These are phyloP conservation scores for Heloderma charlesbogerti DNA, from an alignment of 2,113 vertebrate genomes.

Conservation along the genomic window DNA sequence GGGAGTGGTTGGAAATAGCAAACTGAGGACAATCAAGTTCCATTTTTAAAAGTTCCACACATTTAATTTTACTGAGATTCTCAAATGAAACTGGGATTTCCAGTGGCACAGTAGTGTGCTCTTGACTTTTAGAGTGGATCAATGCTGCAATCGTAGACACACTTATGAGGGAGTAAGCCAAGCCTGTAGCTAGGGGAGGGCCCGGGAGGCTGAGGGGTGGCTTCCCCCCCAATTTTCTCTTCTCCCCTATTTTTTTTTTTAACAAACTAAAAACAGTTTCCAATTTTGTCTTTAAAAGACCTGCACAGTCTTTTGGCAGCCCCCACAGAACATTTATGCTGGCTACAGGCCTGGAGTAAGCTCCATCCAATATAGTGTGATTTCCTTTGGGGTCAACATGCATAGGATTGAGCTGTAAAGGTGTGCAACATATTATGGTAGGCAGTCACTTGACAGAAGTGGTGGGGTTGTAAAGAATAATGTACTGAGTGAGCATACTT, in stretches of 20 bases:
- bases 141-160: not conserved
- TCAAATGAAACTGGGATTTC: not conserved
- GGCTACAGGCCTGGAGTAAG: no score
- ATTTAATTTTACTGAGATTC: not conserved
- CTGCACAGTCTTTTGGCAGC: no score
- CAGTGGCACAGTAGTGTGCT: slow-evolving; percentile 1
- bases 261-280: no score
- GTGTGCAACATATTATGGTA: not conserved
- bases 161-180: not conserved
- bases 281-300: no score
- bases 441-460: not conserved
- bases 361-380: not conserved
- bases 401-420: not conserved
- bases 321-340: no score
- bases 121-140: slow-evolving; percentile 13
- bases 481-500: not conserved
- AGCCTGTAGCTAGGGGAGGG: no score
- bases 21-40: not conserved
- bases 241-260: no score
- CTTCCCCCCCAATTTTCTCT: no score
- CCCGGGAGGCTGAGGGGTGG: no score
- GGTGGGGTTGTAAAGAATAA: not conserved
- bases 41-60: not conserved
- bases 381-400: not conserved
- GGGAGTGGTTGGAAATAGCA: not conserved